Evolutionary conservation across 2,113 vertebrate species (phyloP).

Genomic region (Urocynchramus pylzowi): DNA sequence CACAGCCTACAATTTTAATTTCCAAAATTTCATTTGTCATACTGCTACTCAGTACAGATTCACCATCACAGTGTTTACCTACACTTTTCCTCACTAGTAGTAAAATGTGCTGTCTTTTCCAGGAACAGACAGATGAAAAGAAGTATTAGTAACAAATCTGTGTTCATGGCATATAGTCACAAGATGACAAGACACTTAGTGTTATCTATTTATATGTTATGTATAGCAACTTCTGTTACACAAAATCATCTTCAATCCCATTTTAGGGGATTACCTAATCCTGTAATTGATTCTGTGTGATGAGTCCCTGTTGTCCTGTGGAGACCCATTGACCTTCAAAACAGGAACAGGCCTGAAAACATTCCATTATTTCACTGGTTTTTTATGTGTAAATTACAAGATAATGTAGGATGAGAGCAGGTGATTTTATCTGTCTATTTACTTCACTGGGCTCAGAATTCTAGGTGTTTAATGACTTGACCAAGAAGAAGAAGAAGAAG

Average conservation of each 20-base stretch:
- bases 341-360: conserved; percentile 41
- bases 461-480: conserved; percentile 1
- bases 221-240: conserved; percentile 54
- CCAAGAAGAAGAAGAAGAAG: background rate
- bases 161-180: conserved; percentile 38
- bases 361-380: conserved; percentile 57
- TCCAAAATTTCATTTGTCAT: conserved; percentile 47
- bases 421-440: conserved; percentile 50
- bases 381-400: conserved; percentile 66
- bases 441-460: conserved; percentile 35
- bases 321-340: conserved; percentile 11
- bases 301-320: background rate
- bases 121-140: conserved; percentile 38
- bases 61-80: background rate
- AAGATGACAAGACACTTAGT: conserved; percentile 51
- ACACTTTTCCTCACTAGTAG: background rate
- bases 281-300: conserved; percentile 30
- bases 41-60: background rate
- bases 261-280: conserved; percentile 53
- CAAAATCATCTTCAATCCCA: conserved; percentile 60
- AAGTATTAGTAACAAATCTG: conserved; percentile 22
- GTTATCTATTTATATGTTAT: conserved; percentile 59
- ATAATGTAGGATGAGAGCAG: conserved; percentile 41
- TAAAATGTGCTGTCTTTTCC: conserved; percentile 17
- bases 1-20: conserved; percentile 57